Percentiles rank a stretch among this genome's conserved stretches.
Conservation (phyloP, 2,888 invertebrate genomes). For the Rotaria magnacalcarata region DNA sequence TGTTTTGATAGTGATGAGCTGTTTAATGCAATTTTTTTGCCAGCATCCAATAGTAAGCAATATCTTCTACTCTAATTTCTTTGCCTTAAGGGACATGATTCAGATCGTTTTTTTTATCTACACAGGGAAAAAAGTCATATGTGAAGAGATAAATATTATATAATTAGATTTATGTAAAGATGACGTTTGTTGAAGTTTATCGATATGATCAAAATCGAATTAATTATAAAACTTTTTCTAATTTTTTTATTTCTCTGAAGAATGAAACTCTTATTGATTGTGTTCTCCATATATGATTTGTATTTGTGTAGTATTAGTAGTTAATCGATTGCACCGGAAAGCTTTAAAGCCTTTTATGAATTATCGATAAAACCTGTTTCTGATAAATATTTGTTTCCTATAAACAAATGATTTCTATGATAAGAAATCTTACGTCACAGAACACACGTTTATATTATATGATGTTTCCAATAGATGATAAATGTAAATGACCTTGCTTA, state of each 20-base stretch:
- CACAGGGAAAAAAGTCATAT: neutral
- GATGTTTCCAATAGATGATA: conserved; percentile 11
- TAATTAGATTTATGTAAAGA: neutral
- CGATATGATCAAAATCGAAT: neutral
- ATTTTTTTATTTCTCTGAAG: too few species aligned
- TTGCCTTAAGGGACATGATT: neutral
- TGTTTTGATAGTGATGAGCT: too few species aligned
- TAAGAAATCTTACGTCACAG: neutral
- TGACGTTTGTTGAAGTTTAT: neutral
- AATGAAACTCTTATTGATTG: too few species aligned
- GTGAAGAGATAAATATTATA: neutral
- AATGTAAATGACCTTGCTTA: neutral
- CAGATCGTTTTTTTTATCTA: neutral
- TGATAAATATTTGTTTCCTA: neutral
- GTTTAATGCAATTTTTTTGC: too few species aligned
- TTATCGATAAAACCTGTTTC: neutral
- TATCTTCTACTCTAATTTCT: neutral
- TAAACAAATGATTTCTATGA: neutral
- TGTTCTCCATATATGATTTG: too few species aligned
- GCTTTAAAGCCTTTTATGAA: neutral
- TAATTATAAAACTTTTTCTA: too few species aligned
- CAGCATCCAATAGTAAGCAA: neutral
- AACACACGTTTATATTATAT: neutral
- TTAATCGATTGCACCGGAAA: neutral
- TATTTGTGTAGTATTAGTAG: neutral